Percentiles rank a stretch among this genome's conserved stretches.
phyloP scores from a whole-genome alignment of 2,797 vertebrate species.

The Pipistrellus nathusii region DNA sequence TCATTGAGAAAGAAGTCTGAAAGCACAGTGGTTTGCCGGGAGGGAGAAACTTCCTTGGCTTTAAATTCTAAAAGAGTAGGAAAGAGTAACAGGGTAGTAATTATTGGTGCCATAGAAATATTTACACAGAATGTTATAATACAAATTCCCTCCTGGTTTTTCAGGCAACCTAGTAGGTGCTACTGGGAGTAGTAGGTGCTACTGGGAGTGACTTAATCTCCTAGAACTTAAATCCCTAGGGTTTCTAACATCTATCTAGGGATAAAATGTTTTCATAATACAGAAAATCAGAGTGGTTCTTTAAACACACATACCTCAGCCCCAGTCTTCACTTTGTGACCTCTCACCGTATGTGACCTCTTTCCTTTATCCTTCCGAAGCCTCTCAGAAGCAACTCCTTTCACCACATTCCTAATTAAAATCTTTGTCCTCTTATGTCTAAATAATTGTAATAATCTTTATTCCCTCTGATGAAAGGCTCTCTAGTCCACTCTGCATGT shows the following conservation, averaged over 20 bases:
- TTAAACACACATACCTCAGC: background rate
- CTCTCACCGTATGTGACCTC: background rate
- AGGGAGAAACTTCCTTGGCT: constrained; percentile 1
- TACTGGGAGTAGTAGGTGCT: background rate
- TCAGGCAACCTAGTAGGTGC: background rate
- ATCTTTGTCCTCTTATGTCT: constrained; percentile 1
- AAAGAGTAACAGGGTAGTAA: background rate
- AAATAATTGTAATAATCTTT: background rate
- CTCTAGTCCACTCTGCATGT: background rate
- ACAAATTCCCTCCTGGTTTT: constrained; percentile 21
- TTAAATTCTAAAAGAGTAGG: constrained; percentile 53
- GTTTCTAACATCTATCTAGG: background rate
- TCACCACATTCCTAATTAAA: background rate
- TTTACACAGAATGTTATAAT: constrained; percentile 44
- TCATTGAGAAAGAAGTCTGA: background rate
- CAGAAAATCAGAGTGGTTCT: constrained; percentile 34
- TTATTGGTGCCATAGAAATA: background rate
- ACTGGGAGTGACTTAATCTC: background rate
- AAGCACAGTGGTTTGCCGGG: background rate
- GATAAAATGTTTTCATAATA: background rate
- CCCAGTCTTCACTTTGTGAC: background rate
- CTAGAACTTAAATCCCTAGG: background rate
- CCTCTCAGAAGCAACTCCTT: background rate
- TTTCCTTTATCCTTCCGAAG: background rate
- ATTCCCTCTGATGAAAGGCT: background rate